A percentile compares a stretch with the other conserved stretches of the same genome.
Evolutionary conservation across 2,888 invertebrate species (phyloP).

Genomic region (Anaspis maculata): DNA sequence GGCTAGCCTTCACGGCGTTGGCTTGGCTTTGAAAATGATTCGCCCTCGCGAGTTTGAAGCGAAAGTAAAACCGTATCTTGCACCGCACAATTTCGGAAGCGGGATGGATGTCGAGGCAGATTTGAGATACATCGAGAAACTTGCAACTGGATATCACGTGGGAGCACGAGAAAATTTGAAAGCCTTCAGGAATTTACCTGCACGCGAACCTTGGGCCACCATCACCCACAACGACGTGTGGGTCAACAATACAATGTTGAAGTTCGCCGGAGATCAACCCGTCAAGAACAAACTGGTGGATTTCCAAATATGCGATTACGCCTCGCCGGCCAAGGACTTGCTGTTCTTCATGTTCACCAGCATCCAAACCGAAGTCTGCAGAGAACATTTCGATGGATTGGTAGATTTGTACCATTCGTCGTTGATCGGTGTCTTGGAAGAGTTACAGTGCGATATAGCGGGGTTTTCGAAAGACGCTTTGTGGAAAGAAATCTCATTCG

Average conservation of each 20-base stretch:
- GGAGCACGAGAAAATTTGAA: no score
- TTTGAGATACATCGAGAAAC: no score
- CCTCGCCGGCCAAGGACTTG: slow-evolving; percentile 20
- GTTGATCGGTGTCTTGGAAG: slow-evolving; percentile 2
- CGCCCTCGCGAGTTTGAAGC: slow-evolving; percentile 35
- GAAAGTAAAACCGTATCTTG: slow-evolving; percentile 20
- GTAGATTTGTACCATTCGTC: background rate
- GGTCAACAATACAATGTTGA: slow-evolving; percentile 52
- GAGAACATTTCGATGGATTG: background rate
- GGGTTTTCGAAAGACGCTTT: background rate
- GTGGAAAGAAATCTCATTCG: slow-evolving; percentile 4
- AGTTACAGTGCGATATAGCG: slow-evolving; percentile 7
- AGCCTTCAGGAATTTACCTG: no score
- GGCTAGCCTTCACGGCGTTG: slow-evolving; percentile 47
- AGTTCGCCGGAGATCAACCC: no score
- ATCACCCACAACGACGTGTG: slow-evolving; percentile 49
- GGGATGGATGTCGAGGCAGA: no score
- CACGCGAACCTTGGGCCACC: slow-evolving; percentile 45
- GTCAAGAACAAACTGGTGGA: no score
- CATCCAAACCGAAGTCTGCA: slow-evolving; percentile 6
- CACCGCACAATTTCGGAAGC: no score
- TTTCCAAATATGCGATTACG: slow-evolving; percentile 18
- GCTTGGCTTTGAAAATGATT: slow-evolving; percentile 43
- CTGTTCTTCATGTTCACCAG: slow-evolving; percentile 24
- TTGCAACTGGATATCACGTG: no score